Percentiles rank a stretch among this genome's conserved stretches.
phyloP scores from a whole-genome alignment of 2,113 vertebrate species.

The Pleuronectes platessa region DNA sequence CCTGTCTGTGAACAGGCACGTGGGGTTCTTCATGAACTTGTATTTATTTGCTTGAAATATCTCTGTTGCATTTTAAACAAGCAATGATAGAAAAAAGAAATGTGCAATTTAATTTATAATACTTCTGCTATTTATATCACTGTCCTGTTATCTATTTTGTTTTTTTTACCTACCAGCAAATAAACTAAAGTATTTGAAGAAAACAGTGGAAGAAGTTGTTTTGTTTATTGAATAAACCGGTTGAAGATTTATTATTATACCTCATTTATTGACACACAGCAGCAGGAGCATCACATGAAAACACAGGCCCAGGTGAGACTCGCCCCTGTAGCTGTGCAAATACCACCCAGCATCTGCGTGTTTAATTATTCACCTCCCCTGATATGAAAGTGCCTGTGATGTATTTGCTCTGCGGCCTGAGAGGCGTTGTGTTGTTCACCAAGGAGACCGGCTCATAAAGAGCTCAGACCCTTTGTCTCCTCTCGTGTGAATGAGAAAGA shows the following conservation, averaged over 20 bases:
- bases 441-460: constrained; percentile 55
- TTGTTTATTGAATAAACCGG: constrained; percentile 3
- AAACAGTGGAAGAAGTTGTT: constrained; percentile 24
- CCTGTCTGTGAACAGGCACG: constrained; percentile 34
- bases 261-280: too few relatives aligned
- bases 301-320: background rate
- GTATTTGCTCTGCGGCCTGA: constrained; percentile 29
- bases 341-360: background rate
- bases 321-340: constrained; percentile 26
- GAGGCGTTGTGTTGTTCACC: constrained; percentile 56
- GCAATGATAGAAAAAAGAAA: constrained; percentile 13
- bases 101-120: constrained; percentile 61
- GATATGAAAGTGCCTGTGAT: constrained; percentile 10
- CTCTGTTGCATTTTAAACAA: constrained; percentile 49
- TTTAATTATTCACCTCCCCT: constrained; percentile 23
- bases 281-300: background rate
- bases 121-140: constrained; percentile 54
- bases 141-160: constrained; percentile 35
- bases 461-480: background rate
- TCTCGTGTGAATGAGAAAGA: constrained; percentile 29
- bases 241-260: too few relatives aligned
- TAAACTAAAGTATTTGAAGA: constrained; percentile 48
- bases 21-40: constrained; percentile 16
- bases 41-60: constrained; percentile 58
- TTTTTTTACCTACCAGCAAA: constrained; percentile 59